phyloP scores from a whole-genome alignment of 2,888 invertebrate genomes.

The Itoplectis maculator region DNA sequence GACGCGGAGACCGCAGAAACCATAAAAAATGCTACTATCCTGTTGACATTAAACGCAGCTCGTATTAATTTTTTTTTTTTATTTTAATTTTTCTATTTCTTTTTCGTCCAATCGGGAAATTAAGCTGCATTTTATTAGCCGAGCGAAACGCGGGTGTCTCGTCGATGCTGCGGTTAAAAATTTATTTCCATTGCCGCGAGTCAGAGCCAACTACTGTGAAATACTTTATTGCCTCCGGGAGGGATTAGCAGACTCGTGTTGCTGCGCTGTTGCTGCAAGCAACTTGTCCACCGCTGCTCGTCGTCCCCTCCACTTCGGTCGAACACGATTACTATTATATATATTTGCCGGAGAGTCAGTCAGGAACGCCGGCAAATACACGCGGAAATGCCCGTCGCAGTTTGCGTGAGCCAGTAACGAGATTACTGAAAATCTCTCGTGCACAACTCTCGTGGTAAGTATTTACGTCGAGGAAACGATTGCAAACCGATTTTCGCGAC shows the following conservation, averaged over 20 bases:
- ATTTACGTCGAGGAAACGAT: conserved; percentile 1
- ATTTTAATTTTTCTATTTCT: conserved; percentile 22
- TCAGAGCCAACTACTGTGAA: conserved; percentile 44
- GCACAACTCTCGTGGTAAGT: neutral
- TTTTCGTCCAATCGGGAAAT: neutral
- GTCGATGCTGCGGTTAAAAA: conserved; percentile 40
- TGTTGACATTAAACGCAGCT: neutral
- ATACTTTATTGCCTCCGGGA: conserved; percentile 55
- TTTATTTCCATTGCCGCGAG: conserved; percentile 37
- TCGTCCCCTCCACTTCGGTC: neutral
- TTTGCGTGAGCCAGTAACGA: conserved; percentile 34
- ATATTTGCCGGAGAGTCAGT: neutral
- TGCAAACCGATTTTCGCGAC: neutral
- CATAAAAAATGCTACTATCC: neutral
- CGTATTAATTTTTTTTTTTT: neutral
- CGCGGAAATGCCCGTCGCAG: conserved; percentile 53
- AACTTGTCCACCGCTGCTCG: conserved; percentile 26
- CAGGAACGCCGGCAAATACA: conserved; percentile 40
- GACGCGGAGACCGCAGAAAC: neutral
- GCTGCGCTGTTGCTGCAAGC: conserved; percentile 30
- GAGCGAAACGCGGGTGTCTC: neutral
- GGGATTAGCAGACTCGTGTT: conserved; percentile 21
- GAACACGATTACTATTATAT: conserved; percentile 4
- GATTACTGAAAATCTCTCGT: conserved; percentile 23
- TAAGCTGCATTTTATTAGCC: conserved; percentile 24